phyloP scores from a whole-genome alignment of 2,797 vertebrate genomes.

The Myripristis jacobus region DNA sequence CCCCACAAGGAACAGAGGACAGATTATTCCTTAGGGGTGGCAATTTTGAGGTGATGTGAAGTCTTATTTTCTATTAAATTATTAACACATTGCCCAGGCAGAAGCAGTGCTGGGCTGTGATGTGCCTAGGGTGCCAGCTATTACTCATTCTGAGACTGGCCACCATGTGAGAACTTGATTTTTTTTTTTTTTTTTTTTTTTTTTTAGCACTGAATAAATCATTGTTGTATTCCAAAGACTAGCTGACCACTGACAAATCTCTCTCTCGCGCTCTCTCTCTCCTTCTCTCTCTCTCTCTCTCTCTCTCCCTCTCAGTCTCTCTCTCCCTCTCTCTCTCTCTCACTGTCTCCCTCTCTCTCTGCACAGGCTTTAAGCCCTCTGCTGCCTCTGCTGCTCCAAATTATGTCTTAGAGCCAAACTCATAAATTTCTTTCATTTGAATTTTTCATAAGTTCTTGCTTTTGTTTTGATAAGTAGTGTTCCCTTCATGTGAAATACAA shows the following conservation, averaged over 20 bases:
- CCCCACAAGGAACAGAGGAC: neutral
- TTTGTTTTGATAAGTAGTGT: conserved; percentile 33
- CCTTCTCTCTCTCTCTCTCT: conserved; percentile 13
- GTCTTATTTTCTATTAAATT: conserved; percentile 35
- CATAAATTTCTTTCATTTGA: conserved; percentile 33
- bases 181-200: no score
- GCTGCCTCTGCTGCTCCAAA: conserved; percentile 35
- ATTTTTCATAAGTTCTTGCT: conserved; percentile 52
- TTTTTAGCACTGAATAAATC: conserved; percentile 49
- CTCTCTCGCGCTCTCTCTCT: conserved; percentile 6
- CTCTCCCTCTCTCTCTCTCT: no score
- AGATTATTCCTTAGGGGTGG: neutral
- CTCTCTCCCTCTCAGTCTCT: no score
- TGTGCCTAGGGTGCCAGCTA: conserved; percentile 25
- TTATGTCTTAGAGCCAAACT: conserved; percentile 49
- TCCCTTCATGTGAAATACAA: conserved; percentile 41
- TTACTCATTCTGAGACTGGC: conserved; percentile 42
- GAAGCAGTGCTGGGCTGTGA: conserved; percentile 9
- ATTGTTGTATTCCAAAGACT: conserved; percentile 28
- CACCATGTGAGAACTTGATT: conserved; percentile 5
- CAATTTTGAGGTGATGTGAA: conserved; percentile 26
- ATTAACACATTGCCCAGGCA: conserved; percentile 35
- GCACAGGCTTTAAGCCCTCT: conserved; percentile 12
- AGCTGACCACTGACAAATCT: conserved; percentile 23
- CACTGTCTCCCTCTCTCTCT: no score